phyloP scores from a whole-genome alignment of 2,888 invertebrate genomes.

The Prenolepis imparis region DNA sequence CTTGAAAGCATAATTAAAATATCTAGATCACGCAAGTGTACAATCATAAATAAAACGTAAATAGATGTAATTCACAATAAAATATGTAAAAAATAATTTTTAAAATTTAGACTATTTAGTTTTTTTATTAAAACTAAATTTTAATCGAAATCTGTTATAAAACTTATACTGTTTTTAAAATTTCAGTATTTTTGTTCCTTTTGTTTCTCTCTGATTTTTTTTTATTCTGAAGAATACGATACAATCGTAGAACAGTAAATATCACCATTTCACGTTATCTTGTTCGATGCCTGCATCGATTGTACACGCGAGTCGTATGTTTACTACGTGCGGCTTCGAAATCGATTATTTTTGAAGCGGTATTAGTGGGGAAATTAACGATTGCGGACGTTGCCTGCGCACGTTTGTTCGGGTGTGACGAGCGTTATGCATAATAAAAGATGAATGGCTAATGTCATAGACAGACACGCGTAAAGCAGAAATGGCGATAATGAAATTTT shows the following conservation, averaged over 20 bases:
- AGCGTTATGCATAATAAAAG: slow-evolving; percentile 63
- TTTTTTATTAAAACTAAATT: background rate
- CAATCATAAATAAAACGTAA: background rate
- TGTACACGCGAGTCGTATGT: background rate
- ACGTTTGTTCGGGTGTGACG: slow-evolving; percentile 56
- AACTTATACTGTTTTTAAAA: background rate
- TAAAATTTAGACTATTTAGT: background rate
- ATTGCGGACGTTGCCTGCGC: slow-evolving; percentile 10
- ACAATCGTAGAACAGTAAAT: background rate
- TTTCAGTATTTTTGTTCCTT: background rate
- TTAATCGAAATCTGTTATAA: background rate
- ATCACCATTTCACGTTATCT: background rate
- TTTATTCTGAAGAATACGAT: background rate
- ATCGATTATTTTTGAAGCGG: slow-evolving; percentile 44
- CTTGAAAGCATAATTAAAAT: slow-evolving; percentile 17
- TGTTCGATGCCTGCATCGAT: slow-evolving; percentile 3
- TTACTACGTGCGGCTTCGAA: slow-evolving; percentile 46
- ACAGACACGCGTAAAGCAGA: slow-evolving; percentile 13
- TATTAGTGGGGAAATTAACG: slow-evolving; percentile 65
- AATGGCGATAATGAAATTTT: slow-evolving; percentile 53
- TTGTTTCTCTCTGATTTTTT: too few relatives aligned
- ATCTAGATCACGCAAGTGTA: background rate
- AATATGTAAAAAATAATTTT: background rate
- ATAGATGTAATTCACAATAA: background rate
- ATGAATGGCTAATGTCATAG: slow-evolving; percentile 61